Conservation (phyloP, 2,888 invertebrate species). For the Portevinia maculata region DNA sequence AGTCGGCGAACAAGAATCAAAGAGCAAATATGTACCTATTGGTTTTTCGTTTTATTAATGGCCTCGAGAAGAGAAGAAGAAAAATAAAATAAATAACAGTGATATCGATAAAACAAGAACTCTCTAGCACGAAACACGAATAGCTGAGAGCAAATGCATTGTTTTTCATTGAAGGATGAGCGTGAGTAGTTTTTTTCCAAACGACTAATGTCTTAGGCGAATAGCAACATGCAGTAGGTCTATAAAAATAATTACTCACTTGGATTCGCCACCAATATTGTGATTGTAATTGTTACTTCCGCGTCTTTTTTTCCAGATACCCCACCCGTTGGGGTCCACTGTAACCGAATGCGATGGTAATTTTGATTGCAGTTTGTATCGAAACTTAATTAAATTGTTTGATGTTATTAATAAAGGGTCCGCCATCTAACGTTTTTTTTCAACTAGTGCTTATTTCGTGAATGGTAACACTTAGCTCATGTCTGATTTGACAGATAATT, state of each 20-base stretch:
- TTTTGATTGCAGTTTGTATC: no score
- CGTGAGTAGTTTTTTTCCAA: background rate
- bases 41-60: constrained; percentile 34
- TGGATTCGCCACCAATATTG: background rate
- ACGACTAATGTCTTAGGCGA: background rate
- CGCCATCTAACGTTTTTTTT: no score
- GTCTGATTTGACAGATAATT: no score
- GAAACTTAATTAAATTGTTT: no score
- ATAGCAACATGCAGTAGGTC: background rate
- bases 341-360: no score
- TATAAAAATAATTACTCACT: background rate
- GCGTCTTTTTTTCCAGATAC: no score
- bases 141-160: background rate
- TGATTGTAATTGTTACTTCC: no score
- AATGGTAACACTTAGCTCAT: no score
- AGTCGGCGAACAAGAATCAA: background rate
- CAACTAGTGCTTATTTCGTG: no score
- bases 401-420: no score
- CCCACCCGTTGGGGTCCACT: no score
- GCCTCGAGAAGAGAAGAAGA: background rate
- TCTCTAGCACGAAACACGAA: background rate
- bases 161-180: background rate
- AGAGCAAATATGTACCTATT: constrained; percentile 27
- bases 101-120: constrained; percentile 42
- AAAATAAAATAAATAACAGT: constrained; percentile 24